These are phyloP conservation scores for Danaus melanippus DNA, from an alignment of 1,140 invertebrate genomes.

Conservation along the genomic window DNA sequence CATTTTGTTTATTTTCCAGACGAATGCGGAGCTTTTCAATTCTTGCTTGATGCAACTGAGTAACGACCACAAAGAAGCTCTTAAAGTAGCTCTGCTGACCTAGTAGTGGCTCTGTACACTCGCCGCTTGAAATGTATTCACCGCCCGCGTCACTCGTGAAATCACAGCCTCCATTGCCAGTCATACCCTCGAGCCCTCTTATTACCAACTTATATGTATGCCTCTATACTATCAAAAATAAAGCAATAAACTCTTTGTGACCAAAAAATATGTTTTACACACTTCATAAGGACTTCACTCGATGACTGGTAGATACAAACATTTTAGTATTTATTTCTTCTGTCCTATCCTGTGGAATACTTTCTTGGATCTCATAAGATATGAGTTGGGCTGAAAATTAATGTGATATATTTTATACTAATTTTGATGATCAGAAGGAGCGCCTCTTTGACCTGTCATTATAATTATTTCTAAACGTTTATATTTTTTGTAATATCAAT, in stretches of 20 bases:
- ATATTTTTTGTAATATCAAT: slow-evolving; percentile 36
- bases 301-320: slow-evolving; percentile 16
- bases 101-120: slow-evolving; percentile 23
- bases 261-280: no score
- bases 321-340: slow-evolving; percentile 25
- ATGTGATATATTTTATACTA: slow-evolving; percentile 70
- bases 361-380: slow-evolving; percentile 52
- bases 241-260: no score
- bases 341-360: slow-evolving; percentile 33
- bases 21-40: slow-evolving; percentile 87
- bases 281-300: no score
- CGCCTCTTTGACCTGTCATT: slow-evolving; percentile 32
- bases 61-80: slow-evolving; percentile 85
- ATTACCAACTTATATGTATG: slow-evolving; percentile 12
- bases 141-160: slow-evolving; percentile 20
- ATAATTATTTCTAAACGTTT: slow-evolving; percentile 40
- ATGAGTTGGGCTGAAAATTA: slow-evolving; percentile 62
- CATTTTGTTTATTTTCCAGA: slow-evolving; percentile 35
- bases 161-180: slow-evolving; percentile 32
- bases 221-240: no score
- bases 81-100: slow-evolving; percentile 78
- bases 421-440: slow-evolving; percentile 48
- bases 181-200: slow-evolving; percentile 31
- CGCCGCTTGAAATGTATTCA: slow-evolving; percentile 38
- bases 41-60: slow-evolving; percentile 83